Conservation (phyloP, 2,113 vertebrate species). For the Colaptes auratus region DNA sequence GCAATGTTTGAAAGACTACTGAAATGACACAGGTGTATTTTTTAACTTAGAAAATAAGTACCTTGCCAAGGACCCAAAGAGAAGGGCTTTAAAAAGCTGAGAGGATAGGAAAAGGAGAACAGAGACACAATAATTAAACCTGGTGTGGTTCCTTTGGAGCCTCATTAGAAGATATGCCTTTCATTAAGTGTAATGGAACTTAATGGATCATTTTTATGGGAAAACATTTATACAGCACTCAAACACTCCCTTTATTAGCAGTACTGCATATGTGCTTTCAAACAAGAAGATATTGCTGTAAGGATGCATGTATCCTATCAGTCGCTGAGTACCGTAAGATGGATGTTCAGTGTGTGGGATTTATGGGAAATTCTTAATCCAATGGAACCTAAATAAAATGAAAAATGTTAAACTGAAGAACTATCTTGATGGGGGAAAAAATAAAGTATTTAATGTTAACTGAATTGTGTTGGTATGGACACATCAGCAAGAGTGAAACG, state of each 20-base stretch:
- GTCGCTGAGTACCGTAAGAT: background rate
- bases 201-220: slow-evolving; percentile 50
- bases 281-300: background rate
- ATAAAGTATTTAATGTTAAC: background rate
- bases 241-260: slow-evolving; percentile 1
- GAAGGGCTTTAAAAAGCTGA: slow-evolving; percentile 12
- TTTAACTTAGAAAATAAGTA: slow-evolving; percentile 21
- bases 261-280: background rate
- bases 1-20: background rate
- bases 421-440: background rate
- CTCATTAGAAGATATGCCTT: slow-evolving; percentile 34
- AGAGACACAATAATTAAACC: slow-evolving; percentile 37
- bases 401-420: background rate
- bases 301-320: background rate
- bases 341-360: background rate
- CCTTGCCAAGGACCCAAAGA: background rate
- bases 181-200: slow-evolving; percentile 56
- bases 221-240: slow-evolving; percentile 7
- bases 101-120: background rate
- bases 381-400: background rate
- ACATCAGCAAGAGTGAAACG: background rate
- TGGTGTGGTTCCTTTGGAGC: slow-evolving; percentile 12
- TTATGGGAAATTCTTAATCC: background rate
- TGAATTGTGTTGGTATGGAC: background rate
- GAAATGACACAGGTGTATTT: background rate